These are phyloP conservation scores for Leptoclinus maculatus DNA, from an alignment of 2,797 vertebrate genomes.

Conservation along the genomic window DNA sequence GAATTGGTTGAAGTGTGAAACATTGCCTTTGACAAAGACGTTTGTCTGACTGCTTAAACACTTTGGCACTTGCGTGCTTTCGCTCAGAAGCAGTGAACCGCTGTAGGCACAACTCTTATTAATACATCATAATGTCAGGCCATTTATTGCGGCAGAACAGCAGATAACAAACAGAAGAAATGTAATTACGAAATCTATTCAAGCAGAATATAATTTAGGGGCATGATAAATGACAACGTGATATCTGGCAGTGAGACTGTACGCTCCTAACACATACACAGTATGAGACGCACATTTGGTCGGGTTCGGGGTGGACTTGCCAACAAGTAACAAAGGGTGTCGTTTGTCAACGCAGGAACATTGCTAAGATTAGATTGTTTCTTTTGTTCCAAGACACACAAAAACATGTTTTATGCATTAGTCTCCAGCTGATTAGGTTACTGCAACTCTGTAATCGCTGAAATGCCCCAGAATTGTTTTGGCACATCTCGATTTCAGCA, in stretches of 20 bases:
- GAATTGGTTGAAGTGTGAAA: slow-evolving; percentile 37
- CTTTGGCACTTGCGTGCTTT: slow-evolving; percentile 42
- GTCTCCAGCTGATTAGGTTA: slow-evolving; percentile 33
- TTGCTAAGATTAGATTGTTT: slow-evolving; percentile 17
- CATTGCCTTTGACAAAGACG: slow-evolving; percentile 46
- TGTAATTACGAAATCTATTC: slow-evolving; percentile 65
- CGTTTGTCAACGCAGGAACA: slow-evolving; percentile 21
- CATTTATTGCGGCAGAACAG: slow-evolving; percentile 47
- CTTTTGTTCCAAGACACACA: slow-evolving; percentile 28
- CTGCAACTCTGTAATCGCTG: slow-evolving; percentile 23
- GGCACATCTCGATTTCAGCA: neutral
- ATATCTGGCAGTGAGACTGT: slow-evolving; percentile 31
- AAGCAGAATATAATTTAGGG: slow-evolving; percentile 51
- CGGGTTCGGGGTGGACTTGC: neutral
- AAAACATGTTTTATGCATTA: slow-evolving; percentile 18
- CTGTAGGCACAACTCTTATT: slow-evolving; percentile 59
- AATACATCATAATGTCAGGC: slow-evolving; percentile 65
- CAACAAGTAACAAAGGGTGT: slow-evolving; percentile 24
- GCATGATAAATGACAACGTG: slow-evolving; percentile 50
- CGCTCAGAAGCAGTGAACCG: slow-evolving; percentile 38
- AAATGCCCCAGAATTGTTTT: slow-evolving; percentile 1
- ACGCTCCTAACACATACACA: slow-evolving; percentile 14
- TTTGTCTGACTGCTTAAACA: slow-evolving; percentile 46
- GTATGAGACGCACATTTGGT: slow-evolving; percentile 12
- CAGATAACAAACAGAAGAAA: slow-evolving; percentile 62